Percentiles rank a stretch among this genome's conserved stretches.
These are phyloP conservation scores for Numenius phaeopus DNA, from an alignment of 2,797 vertebrate species.

Conservation along the genomic window DNA sequence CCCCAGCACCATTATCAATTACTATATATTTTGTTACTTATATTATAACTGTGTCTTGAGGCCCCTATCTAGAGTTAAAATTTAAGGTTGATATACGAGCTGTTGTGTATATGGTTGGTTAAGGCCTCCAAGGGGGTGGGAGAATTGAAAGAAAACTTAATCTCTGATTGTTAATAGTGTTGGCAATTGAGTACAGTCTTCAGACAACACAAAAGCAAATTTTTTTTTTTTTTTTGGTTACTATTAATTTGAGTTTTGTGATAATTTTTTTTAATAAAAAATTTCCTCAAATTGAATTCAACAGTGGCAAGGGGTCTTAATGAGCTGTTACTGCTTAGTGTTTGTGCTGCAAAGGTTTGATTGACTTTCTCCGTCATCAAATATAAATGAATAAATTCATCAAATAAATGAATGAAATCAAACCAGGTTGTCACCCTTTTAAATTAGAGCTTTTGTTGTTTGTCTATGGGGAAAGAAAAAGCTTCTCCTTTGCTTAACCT, in stretches of 20 bases:
- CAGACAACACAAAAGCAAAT: background rate
- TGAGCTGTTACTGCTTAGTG: background rate
- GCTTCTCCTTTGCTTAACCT: background rate
- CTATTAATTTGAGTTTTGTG: background rate
- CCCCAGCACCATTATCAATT: background rate
- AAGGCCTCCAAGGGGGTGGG: background rate
- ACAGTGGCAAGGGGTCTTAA: background rate
- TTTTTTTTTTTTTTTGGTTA: background rate
- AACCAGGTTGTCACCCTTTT: background rate
- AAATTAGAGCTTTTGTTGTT: background rate
- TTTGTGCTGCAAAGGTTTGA: background rate
- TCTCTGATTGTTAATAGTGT: background rate
- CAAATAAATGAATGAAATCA: background rate
- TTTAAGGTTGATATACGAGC: background rate
- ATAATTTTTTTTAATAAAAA: background rate
- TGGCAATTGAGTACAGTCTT: background rate
- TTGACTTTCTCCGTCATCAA: background rate
- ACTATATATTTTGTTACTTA: background rate
- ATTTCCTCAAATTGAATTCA: background rate
- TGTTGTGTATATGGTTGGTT: background rate
- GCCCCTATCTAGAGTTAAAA: background rate
- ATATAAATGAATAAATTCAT: background rate
- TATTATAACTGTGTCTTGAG: background rate
- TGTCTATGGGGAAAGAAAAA: background rate
- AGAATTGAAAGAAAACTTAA: background rate